phyloP scores from a whole-genome alignment of 2,888 invertebrate species.

The Patella ulyssiponensis region DNA sequence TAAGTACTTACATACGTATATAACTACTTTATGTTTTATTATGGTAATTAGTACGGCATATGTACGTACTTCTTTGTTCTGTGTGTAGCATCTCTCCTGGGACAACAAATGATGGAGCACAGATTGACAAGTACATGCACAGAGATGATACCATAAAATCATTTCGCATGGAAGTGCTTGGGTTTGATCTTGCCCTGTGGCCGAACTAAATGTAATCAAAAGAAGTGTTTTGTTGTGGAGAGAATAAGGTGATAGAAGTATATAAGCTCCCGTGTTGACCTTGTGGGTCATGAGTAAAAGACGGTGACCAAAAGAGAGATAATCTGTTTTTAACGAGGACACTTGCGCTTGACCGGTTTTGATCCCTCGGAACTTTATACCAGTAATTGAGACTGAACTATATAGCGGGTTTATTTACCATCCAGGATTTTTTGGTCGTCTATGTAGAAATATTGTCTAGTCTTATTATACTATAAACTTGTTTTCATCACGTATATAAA shows the following conservation, averaged over 20 bases:
- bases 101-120: not conserved
- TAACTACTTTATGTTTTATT: not conserved
- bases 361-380: not conserved
- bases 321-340: slow-evolving; percentile 8
- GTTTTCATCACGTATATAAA: too few species aligned
- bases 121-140: not conserved
- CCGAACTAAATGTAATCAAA: slow-evolving; percentile 1
- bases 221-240: slow-evolving; percentile 3
- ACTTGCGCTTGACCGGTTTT: slow-evolving; percentile 1
- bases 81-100: not conserved
- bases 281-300: slow-evolving; percentile 10
- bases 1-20: not conserved
- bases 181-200: slow-evolving; percentile 11
- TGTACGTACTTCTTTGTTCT: not conserved
- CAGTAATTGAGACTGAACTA: too few species aligned
- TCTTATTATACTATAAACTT: too few species aligned
- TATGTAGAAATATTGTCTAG: too few species aligned
- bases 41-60: not conserved
- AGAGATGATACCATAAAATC: not conserved
- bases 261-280: slow-evolving; percentile 9
- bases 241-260: not conserved
- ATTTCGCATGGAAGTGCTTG: not conserved
- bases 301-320: slow-evolving; percentile 2
- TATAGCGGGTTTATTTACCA: too few species aligned
- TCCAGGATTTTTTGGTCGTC: too few species aligned